phyloP scores from a whole-genome alignment of 1,140 invertebrate genomes.

The Wasmannia auropunctata region DNA sequence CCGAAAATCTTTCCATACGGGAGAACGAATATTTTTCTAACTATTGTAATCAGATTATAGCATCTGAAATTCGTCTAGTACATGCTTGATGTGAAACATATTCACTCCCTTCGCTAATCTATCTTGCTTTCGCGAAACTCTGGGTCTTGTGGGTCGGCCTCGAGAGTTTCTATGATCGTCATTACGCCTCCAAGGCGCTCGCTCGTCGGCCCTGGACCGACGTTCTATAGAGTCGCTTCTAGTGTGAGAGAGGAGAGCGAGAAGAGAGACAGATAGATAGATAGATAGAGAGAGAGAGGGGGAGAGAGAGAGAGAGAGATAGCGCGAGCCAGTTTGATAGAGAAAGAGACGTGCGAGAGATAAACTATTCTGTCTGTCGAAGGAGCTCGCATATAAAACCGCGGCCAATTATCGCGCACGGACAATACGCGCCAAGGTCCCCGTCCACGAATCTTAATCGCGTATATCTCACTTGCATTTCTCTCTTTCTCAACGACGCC shows the following conservation, averaged over 20 bases:
- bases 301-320: conserved; percentile 20
- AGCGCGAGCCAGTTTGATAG: conserved; percentile 22
- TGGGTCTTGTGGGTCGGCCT: conserved; percentile 67
- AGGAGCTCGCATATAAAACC: conserved; percentile 51
- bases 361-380: conserved; percentile 62
- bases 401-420: conserved; percentile 68
- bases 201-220: conserved; percentile 76
- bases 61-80: background rate
- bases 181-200: conserved; percentile 77
- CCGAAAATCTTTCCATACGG: background rate
- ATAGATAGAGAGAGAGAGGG: conserved; percentile 27
- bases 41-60: background rate
- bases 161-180: conserved; percentile 78
- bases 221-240: conserved; percentile 46
- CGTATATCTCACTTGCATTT: conserved; percentile 40
- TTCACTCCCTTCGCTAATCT: conserved; percentile 43
- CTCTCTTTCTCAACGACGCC: conserved; percentile 23
- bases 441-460: conserved; percentile 67
- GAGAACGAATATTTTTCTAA: background rate
- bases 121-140: conserved; percentile 70
- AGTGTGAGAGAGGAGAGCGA: conserved; percentile 11
- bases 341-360: conserved; percentile 51
- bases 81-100: background rate
- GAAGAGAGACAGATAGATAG: background rate
- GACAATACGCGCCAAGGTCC: conserved; percentile 68